phyloP scores from a whole-genome alignment of 2,113 vertebrate genomes.

The Ginglymostoma cirratum region DNA sequence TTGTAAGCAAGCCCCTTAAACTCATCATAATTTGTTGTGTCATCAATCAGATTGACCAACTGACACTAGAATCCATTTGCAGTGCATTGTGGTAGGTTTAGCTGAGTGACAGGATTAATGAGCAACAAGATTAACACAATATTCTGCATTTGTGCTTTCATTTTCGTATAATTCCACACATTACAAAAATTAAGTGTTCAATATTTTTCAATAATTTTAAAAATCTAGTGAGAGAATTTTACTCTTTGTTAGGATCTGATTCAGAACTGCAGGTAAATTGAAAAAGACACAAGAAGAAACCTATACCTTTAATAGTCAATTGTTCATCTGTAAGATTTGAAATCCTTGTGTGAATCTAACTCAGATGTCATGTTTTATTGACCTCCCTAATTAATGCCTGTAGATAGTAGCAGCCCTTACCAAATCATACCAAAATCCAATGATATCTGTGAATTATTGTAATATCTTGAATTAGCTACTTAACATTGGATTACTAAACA shows the following conservation, averaged over 20 bases:
- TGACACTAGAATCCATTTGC: neutral
- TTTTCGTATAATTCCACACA: neutral
- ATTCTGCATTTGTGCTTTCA: neutral
- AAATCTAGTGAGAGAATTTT: neutral
- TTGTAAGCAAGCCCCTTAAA: neutral
- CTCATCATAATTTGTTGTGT: neutral
- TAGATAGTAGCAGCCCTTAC: neutral
- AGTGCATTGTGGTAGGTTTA: neutral
- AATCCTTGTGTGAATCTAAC: neutral
- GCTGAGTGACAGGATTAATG: too few relatives aligned
- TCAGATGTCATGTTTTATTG: neutral
- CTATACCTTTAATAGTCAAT: neutral
- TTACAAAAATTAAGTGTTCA: neutral
- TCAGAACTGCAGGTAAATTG: neutral
- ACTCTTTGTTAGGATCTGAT: neutral
- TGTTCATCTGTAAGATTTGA: neutral
- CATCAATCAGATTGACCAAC: neutral
- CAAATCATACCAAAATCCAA: neutral
- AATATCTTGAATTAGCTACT: neutral
- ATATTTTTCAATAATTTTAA: neutral
- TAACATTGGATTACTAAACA: neutral
- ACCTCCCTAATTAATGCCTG: neutral
- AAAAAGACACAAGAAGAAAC: neutral
- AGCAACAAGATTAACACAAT: too few relatives aligned
- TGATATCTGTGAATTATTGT: neutral